Base-by-base conservation (phyloP, 1,140 invertebrate species). In the Magallana gigas region DNA sequence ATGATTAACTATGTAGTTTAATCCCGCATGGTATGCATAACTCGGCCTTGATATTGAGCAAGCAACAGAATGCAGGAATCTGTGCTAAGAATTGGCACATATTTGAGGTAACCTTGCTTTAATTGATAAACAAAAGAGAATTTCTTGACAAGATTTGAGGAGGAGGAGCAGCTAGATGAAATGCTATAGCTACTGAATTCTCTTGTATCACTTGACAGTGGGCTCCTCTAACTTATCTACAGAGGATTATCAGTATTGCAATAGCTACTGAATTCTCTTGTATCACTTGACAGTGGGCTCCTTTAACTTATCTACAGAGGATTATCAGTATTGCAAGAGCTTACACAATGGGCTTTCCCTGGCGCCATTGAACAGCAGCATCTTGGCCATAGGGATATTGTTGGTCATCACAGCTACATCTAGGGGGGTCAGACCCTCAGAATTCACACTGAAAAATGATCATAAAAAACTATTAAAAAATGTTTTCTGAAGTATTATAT, bases 371-470 rank as follows among this genome's bases (percentile, higher is more conserved):
- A 97, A 96, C 89, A 98, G 96, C 60, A 99, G 95, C 96, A 98
- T 97, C 94, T 97, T 98, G 82, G 97, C 97, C 93, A 99, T 96
- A 62, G 97, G 96, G 90, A 97, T 96, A 93, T 99, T 98, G 94
- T 97, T 97, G 91, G 97, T 97, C 92, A 99, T 95, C 23, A 98
- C 97, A 0, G 98, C 98, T 76, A 99, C 96, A 94, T 99, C 98
- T 93, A 99, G 94, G 0, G 97, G 96, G 16, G 97, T 98, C 80
- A 99, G 95, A 4, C 97, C 97, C 94, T 99, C 98, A 85, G 96
- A 96, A 94, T 98, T 99, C 87, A 98, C 96, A 91, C 95, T 96
- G 91, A 23, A 92, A 90, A 90, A 85, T 90, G 68, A 88, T 48
- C 36, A 48, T 48, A 48, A 48, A 48, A 48, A 48, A 48, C 36